Base-by-base conservation (phyloP, 2,113 vertebrate species). In the Elaphurus davidianus region DNA sequence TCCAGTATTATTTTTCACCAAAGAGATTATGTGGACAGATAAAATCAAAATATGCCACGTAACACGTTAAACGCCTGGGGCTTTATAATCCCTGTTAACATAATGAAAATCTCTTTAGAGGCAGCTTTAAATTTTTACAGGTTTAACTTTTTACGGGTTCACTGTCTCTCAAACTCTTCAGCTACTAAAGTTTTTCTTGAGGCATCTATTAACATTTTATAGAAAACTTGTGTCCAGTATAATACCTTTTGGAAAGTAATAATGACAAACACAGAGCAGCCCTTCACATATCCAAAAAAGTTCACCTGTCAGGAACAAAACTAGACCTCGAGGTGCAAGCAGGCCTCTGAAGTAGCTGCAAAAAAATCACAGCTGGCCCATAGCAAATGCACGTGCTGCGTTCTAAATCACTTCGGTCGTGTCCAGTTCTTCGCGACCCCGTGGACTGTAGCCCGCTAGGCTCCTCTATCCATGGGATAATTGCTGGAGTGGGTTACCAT, bases 131-230 rank as follows among this genome's bases (percentile, higher is more conserved):
- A 25, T 30, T 93, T 78, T 94, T 64, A 36, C 1, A 45, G 25
- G 16, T 76, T 87, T 87, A 71, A 92, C 25, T n/a, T 67, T 83
- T 91, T 85, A 81, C 36, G 0, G 67, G 16, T 19, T 60, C 47
- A 85, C 55, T 88, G 8, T 57, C 64, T 96, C 33, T 25, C 54
- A 91, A 43, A 87, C 64, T 93, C 94, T 86, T 86, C 60, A 87
- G 45, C 57, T 23, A 54, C 27, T 36, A 10, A 74, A 79, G 28
- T 30, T 92, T 91, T 76, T n/a, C 87, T 67, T 30, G 17, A 78
- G 15, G 60, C 21, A 83, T 13, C 14, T 60, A 89, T 83, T 87
- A 82, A 90, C 19, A 45, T 78, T 94, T 62, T 90, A 60, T 43
- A 50, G 55, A 94, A 43, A 76, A 94, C 33, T 87, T 40, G 11